A percentile compares a stretch with the other conserved stretches of the same genome.
Evolutionary conservation across 2,888 invertebrate genomes (phyloP).

Genomic region (Ormyrus labotus): DNA sequence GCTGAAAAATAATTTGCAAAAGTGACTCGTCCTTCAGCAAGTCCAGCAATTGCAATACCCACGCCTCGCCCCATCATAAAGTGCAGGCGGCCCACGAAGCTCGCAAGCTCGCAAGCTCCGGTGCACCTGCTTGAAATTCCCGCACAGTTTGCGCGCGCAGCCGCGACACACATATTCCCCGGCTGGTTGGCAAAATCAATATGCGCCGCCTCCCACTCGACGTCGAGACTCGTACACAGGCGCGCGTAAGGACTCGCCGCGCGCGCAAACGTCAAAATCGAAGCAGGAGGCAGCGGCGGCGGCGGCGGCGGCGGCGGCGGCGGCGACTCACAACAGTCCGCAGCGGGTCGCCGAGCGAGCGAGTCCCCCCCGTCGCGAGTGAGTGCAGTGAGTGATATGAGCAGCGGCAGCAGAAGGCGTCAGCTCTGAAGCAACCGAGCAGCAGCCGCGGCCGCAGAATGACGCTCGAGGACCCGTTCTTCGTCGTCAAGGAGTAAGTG

Average conservation of each 20-base stretch:
- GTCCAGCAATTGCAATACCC: too few relatives aligned
- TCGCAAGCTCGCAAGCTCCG: too few relatives aligned
- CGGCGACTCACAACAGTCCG: neutral
- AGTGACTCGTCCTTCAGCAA: too few relatives aligned
- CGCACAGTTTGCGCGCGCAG: too few relatives aligned
- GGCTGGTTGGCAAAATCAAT: too few relatives aligned
- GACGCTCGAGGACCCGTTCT: conserved; percentile 99
- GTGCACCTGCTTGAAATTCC: too few relatives aligned
- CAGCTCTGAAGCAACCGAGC: neutral
- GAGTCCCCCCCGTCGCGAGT: too few relatives aligned
- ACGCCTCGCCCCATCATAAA: too few relatives aligned
- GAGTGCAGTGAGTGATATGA: neutral
- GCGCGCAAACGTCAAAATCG: conserved; percentile 32
- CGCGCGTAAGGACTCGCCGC: neutral
- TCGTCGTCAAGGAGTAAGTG: conserved; percentile 99
- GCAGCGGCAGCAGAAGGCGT: neutral
- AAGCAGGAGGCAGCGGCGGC: neutral
- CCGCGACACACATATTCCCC: too few relatives aligned
- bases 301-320: neutral
- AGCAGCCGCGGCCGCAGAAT: conserved; percentile 76
- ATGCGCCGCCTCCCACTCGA: neutral
- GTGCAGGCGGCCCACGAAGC: too few relatives aligned
- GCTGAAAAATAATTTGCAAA: too few relatives aligned
- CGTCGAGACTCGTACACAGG: neutral
- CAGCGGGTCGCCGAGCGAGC: neutral